Evolutionary conservation across 2,113 vertebrate species (phyloP).

Genomic region (cat (Felis catus)): F.catus_Fca126_mat1.0 CM031413.1:96400501-96401000

Average conservation of each 20-base stretch:
- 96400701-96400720: background rate
- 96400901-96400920: background rate
- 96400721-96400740: background rate
- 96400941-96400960: background rate
- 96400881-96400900: background rate
- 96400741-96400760: background rate
- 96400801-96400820: background rate
- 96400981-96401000: background rate
- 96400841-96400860: background rate
- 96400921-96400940: background rate
- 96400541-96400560: background rate
- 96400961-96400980: background rate
- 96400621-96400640: background rate
- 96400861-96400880: background rate
- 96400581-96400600: background rate
- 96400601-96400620: background rate
- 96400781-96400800: background rate
- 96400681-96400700: background rate
- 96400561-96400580: background rate
- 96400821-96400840: background rate
- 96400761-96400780: background rate
- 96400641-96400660: background rate
- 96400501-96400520: background rate
- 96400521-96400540: background rate
- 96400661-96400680: background rate